These are phyloP conservation scores for Ochropacha duplaris DNA, from an alignment of 2,888 invertebrate genomes.

Conservation along the genomic window DNA sequence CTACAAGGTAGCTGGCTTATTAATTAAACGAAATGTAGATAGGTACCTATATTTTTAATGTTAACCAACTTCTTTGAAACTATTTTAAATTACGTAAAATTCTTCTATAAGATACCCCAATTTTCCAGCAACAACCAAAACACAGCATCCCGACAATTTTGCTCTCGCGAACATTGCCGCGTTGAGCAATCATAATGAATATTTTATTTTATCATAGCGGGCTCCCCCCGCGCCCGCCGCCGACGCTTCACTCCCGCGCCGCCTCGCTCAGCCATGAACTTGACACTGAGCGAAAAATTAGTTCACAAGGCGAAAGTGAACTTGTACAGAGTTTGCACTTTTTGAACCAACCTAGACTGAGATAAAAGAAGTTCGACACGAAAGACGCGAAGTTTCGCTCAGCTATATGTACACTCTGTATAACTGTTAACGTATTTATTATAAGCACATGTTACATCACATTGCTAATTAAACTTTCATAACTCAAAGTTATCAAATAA, in stretches of 20 bases:
- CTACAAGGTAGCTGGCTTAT: too few relatives aligned
- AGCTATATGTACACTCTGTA: slow-evolving; percentile 8
- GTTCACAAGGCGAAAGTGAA: slow-evolving; percentile 82
- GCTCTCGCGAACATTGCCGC: slow-evolving; percentile 70
- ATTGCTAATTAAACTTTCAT: slow-evolving; percentile 51
- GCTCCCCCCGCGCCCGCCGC: slow-evolving; percentile 36
- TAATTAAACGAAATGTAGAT: too few relatives aligned
- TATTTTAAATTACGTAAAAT: neutral
- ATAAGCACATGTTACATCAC: neutral
- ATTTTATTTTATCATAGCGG: slow-evolving; percentile 81
- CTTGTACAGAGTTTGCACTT: slow-evolving; percentile 80
- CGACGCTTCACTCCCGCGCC: slow-evolving; percentile 25
- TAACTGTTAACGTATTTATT: slow-evolving; percentile 14
- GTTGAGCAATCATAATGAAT: slow-evolving; percentile 81
- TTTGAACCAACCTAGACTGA: slow-evolving; percentile 76
- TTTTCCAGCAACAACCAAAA: slow-evolving; percentile 40
- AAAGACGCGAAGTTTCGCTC: slow-evolving; percentile 24
- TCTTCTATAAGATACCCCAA: neutral
- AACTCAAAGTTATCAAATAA: slow-evolving; percentile 36
- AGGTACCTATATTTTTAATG: too few relatives aligned
- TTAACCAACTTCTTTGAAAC: too few relatives aligned
- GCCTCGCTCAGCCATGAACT: slow-evolving; percentile 70
- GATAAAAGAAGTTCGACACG: slow-evolving; percentile 72
- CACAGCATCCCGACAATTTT: slow-evolving; percentile 36
- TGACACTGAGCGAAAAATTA: slow-evolving; percentile 82